These are phyloP conservation scores for Otocyon megalotis DNA, from an alignment of 2,113 vertebrate genomes.

Conservation along the genomic window DNA sequence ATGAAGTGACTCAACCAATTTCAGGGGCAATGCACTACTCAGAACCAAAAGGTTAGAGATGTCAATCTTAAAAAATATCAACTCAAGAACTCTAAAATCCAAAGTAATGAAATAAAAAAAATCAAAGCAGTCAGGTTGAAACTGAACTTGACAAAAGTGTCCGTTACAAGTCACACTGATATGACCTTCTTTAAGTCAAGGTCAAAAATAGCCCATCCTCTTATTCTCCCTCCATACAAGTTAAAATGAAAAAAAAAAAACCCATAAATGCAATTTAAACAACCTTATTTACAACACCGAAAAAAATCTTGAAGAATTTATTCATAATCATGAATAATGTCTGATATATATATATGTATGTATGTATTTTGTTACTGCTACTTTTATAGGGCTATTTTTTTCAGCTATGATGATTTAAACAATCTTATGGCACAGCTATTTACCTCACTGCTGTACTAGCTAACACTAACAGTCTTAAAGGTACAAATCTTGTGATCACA, in stretches of 20 bases:
- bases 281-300: constrained; percentile 49
- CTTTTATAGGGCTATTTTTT: constrained; percentile 66
- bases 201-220: constrained; percentile 66
- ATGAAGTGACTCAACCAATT: constrained; percentile 78
- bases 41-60: constrained; percentile 73
- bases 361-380: constrained; percentile 38
- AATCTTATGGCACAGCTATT: constrained; percentile 34
- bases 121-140: constrained; percentile 66
- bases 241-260: neutral
- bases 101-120: constrained; percentile 66
- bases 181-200: constrained; percentile 59
- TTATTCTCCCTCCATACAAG: constrained; percentile 33
- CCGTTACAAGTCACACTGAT: constrained; percentile 67
- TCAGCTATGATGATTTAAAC: constrained; percentile 49
- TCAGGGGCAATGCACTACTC: constrained; percentile 44
- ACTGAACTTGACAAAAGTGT: constrained; percentile 72
- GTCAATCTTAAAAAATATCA: constrained; percentile 65
- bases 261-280: constrained; percentile 23
- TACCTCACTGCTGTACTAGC: constrained; percentile 40
- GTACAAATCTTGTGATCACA: constrained; percentile 34
- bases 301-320: constrained; percentile 58
- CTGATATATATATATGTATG: neutral
- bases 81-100: constrained; percentile 53
- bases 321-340: constrained; percentile 53
- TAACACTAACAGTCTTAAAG: constrained; percentile 26